Evolutionary conservation across 2,797 vertebrate species (phyloP).

Genomic region (Danio aesculapii): DNA sequence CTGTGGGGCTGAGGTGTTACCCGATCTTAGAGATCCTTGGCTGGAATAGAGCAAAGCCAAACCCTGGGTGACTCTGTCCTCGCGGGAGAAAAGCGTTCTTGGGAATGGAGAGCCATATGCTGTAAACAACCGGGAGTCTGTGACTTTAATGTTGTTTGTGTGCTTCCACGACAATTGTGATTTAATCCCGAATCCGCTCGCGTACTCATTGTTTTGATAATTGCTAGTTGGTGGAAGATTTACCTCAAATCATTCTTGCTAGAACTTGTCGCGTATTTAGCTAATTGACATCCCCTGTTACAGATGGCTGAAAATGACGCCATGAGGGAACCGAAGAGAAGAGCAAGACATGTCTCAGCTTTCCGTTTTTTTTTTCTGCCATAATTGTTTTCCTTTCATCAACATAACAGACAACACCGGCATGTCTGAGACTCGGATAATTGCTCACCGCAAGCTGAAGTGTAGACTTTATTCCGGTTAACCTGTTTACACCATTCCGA

Average conservation of each 20-base stretch:
- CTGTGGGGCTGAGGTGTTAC: slow-evolving; percentile 55
- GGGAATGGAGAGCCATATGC: slow-evolving; percentile 48
- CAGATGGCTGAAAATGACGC: slow-evolving; percentile 32
- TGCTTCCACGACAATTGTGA: not conserved
- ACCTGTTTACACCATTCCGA: slow-evolving; percentile 35
- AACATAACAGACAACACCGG: slow-evolving; percentile 65
- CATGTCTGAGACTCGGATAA: slow-evolving; percentile 64
- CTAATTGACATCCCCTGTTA: slow-evolving; percentile 23
- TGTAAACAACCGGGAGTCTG: slow-evolving; percentile 58
- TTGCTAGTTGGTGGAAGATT: slow-evolving; percentile 15
- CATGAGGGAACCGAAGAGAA: slow-evolving; percentile 9
- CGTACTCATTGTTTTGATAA: slow-evolving; percentile 10
- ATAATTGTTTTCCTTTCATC: slow-evolving; percentile 61
- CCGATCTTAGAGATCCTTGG: slow-evolving; percentile 44
- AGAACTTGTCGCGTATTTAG: slow-evolving; percentile 29
- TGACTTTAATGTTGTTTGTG: slow-evolving; percentile 19
- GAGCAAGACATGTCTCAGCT: slow-evolving; percentile 47
- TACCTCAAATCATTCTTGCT: slow-evolving; percentile 28
- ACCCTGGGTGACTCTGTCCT: slow-evolving; percentile 43
- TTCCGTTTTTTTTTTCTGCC: slow-evolving; percentile 31
- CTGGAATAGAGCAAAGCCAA: slow-evolving; percentile 42
- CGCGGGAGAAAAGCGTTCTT: slow-evolving; percentile 32
- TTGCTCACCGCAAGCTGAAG: slow-evolving; percentile 44
- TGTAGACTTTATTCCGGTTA: slow-evolving; percentile 35
- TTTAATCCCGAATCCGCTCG: not conserved